Conservation (phyloP, 2,888 invertebrate genomes). For the Lycia hirtaria region DNA sequence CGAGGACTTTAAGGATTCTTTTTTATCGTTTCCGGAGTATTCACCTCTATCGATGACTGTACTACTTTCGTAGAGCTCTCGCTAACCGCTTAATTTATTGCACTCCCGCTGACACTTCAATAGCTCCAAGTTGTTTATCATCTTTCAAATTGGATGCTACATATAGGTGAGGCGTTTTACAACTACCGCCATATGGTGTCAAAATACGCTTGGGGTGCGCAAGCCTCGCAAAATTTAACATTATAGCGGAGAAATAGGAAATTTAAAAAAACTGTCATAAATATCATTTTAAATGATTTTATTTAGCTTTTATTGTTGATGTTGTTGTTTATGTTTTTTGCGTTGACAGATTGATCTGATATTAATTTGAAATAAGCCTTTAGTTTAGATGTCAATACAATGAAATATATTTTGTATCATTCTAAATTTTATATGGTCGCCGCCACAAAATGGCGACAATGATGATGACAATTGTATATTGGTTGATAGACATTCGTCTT, state of each 20-base stretch:
- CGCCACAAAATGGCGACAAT: no score
- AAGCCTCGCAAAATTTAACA: not conserved
- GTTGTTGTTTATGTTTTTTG: no score
- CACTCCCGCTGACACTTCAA: conserved; percentile 18
- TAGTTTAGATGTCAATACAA: no score
- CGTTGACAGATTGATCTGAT: no score
- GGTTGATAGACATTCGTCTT: no score
- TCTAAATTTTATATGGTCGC: no score
- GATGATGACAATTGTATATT: no score
- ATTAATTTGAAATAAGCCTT: no score
- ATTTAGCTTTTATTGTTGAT: no score
- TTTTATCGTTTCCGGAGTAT: not conserved
- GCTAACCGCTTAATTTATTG: conserved; percentile 23
- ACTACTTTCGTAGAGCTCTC: conserved; percentile 24
- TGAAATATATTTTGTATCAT: no score
- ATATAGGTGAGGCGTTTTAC: conserved; percentile 2
- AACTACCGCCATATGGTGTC: not conserved
- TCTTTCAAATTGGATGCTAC: conserved; percentile 17
- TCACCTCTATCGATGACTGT: conserved; percentile 2
- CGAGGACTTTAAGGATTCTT: not conserved
- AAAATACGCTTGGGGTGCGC: not conserved
- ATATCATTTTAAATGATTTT: not conserved
- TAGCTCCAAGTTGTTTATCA: conserved; percentile 8
- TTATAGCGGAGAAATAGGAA: not conserved
- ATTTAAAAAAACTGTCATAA: no score